Evolutionary conservation across 2,797 vertebrate genomes (phyloP).

Genomic region (Telmatherina bonti): DNA sequence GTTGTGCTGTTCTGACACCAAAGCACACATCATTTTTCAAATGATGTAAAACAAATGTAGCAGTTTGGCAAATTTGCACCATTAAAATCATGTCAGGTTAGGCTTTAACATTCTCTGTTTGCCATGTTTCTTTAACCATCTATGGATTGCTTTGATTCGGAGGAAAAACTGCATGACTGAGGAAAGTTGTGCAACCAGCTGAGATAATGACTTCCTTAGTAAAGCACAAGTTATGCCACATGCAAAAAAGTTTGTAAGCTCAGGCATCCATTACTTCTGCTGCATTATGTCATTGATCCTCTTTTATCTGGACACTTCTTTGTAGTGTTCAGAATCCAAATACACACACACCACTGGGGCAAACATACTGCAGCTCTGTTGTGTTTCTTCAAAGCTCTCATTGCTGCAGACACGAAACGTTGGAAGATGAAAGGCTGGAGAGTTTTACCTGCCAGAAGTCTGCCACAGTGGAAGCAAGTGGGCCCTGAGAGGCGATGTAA

Average conservation of each 20-base stretch:
- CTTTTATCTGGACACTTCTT: constrained; percentile 8
- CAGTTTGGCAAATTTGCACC: neutral
- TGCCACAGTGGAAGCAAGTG: constrained; percentile 91
- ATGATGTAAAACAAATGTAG: constrained; percentile 11
- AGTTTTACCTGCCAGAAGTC: constrained; percentile 98
- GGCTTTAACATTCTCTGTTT: neutral
- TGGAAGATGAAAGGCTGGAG: constrained; percentile 39
- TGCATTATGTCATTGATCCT: constrained; percentile 13
- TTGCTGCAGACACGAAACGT: constrained; percentile 25
- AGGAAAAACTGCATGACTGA: constrained; percentile 1
- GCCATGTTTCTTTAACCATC: neutral
- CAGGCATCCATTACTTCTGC: constrained; percentile 4
- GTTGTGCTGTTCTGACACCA: neutral
- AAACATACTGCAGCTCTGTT: constrained; percentile 19
- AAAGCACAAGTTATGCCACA: neutral
- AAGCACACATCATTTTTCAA: constrained; percentile 1
- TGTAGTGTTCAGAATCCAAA: constrained; percentile 24
- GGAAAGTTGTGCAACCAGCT: neutral
- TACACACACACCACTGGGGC: constrained; percentile 15
- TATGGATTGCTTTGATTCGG: neutral
- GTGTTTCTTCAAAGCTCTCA: constrained; percentile 20
- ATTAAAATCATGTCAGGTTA: constrained; percentile 1
- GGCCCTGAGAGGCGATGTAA: constrained; percentile 95
- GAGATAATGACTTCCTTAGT: neutral
- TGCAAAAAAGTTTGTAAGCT: constrained; percentile 1